phyloP scores from a whole-genome alignment of 2,797 vertebrate genomes.

The Cercopithecus petaurista region DNA sequence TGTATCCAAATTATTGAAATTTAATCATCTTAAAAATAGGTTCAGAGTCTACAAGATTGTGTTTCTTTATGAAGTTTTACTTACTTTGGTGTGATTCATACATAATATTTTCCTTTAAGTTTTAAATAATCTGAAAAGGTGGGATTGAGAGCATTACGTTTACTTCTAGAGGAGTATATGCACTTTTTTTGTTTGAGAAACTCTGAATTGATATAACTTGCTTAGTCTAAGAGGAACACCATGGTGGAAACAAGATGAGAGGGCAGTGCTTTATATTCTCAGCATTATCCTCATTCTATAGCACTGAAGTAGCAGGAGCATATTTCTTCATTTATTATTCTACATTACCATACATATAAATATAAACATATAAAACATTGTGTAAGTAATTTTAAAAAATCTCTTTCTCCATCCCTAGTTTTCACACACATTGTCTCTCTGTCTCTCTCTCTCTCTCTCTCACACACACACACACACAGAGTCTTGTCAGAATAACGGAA shows the following conservation, averaged over 20 bases:
- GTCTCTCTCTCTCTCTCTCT: accelerated
- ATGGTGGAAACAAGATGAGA: background rate
- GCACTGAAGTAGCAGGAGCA: background rate
- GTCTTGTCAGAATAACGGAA: background rate
- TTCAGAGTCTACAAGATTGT: background rate
- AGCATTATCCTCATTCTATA: background rate
- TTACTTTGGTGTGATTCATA: background rate
- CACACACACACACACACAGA: background rate
- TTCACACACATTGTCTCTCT: background rate
- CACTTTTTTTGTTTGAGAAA: background rate
- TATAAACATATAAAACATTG: background rate
- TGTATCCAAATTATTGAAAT: background rate
- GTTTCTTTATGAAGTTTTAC: background rate
- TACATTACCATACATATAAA: background rate
- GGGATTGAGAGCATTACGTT: background rate
- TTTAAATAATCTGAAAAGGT: background rate
- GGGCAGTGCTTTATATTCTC: background rate
- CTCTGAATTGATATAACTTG: background rate
- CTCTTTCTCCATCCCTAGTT: background rate
- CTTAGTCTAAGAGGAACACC: background rate
- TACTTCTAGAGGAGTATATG: background rate
- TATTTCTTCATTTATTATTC: background rate
- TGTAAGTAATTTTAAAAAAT: background rate
- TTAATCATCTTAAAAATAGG: background rate
- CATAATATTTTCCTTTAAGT: background rate